Conservation (phyloP, 2,113 vertebrate species). For the Brachypteracias leptosomus region DNA sequence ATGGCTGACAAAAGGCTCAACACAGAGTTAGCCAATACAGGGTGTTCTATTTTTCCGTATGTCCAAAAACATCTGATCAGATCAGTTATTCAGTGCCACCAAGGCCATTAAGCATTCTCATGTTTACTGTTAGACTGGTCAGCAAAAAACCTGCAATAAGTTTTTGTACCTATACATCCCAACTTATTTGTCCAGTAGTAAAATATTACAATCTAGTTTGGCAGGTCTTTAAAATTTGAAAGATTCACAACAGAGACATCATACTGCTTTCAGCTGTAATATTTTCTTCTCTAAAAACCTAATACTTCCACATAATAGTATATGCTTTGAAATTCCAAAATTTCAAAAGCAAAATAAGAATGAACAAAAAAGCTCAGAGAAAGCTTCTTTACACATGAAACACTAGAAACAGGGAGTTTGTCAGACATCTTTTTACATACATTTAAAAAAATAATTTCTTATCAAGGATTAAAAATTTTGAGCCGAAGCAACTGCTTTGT, state of each 20-base stretch:
- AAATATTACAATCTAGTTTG: background rate
- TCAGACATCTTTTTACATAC: background rate
- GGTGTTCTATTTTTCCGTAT: background rate
- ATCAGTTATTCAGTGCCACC: background rate
- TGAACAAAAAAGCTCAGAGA: background rate
- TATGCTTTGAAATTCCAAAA: background rate
- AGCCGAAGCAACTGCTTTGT: background rate
- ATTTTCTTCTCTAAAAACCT: background rate
- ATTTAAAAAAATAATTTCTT: background rate
- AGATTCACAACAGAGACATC: background rate
- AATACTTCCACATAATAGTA: background rate
- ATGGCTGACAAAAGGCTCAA: background rate
- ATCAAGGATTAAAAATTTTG: background rate
- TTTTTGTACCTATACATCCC: background rate
- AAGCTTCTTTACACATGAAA: background rate
- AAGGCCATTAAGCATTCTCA: fast-evolving
- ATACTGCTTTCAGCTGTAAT: background rate
- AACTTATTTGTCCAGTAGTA: background rate
- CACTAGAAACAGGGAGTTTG: background rate
- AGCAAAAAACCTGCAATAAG: background rate
- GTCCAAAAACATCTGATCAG: background rate
- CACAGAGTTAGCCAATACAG: background rate
- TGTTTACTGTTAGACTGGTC: background rate
- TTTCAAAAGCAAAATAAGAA: background rate
- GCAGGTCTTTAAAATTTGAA: background rate